Evolutionary conservation across 2,113 vertebrate genomes (phyloP).

Genomic region (Leptobrachium leishanense): DNA sequence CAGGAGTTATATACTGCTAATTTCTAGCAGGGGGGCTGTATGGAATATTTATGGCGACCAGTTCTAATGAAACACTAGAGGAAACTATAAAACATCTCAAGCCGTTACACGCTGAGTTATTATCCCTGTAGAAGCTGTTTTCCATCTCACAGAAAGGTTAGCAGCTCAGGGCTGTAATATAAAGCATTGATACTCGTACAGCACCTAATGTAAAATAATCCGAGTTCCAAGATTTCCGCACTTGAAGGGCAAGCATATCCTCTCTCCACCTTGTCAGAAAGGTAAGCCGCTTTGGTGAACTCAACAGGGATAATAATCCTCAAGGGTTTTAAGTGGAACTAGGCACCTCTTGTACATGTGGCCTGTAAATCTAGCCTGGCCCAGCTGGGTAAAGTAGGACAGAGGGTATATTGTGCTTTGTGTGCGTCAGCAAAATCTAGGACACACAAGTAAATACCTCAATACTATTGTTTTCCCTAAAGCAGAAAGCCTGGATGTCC

Average conservation of each 20-base stretch:
- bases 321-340: slow-evolving; percentile 74
- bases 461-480: slow-evolving; percentile 28
- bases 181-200: slow-evolving; percentile 12
- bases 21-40: no score
- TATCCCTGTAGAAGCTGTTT: slow-evolving; percentile 14
- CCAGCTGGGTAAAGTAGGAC: slow-evolving; percentile 73
- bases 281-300: slow-evolving; percentile 81
- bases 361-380: slow-evolving; percentile 71
- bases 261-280: slow-evolving; percentile 72
- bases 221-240: slow-evolving; percentile 41
- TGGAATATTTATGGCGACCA: neutral
- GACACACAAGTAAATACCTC: slow-evolving; percentile 37
- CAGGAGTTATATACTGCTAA: no score
- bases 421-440: slow-evolving; percentile 73
- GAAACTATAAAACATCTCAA: neutral
- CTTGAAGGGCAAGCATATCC: slow-evolving; percentile 75
- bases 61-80: neutral
- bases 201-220: slow-evolving; percentile 45
- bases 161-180: slow-evolving; percentile 34
- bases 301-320: slow-evolving; percentile 82
- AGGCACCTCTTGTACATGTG: slow-evolving; percentile 65
- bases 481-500: slow-evolving; percentile 14
- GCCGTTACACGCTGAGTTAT: slow-evolving; percentile 6
- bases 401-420: slow-evolving; percentile 66
- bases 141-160: slow-evolving; percentile 19